These are phyloP conservation scores for Gorilla gorilla DNA, from an alignment of 2,113 vertebrate species.

Conservation along the genomic window DNA sequence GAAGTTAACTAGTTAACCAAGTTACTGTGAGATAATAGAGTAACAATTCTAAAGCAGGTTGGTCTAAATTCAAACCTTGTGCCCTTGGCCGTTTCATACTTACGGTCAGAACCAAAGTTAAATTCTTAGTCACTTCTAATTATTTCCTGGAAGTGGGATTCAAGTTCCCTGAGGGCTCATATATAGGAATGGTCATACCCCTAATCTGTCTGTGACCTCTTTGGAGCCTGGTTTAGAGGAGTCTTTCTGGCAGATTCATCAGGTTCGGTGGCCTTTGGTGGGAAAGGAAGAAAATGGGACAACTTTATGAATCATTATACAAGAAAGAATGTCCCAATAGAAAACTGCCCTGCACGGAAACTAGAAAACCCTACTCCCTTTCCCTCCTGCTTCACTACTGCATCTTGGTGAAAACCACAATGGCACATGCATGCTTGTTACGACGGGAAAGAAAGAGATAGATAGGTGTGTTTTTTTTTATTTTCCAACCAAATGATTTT, in stretches of 20 bases:
- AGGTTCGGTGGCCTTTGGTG: not conserved
- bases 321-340: not conserved
- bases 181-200: too few relatives aligned
- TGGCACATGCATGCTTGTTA: not conserved
- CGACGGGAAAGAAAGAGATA: not conserved
- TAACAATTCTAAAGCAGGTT: not conserved
- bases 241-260: not conserved
- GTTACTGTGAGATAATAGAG: not conserved
- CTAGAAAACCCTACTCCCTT: not conserved
- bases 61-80: not conserved
- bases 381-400: not conserved
- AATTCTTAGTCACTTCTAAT: constrained; percentile 14
- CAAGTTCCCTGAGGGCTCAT: not conserved
- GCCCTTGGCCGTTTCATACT: not conserved
- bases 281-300: not conserved
- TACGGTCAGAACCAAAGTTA: not conserved
- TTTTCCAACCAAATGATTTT: not conserved
- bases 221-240: not conserved
- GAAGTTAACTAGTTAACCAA: not conserved
- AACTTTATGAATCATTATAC: not conserved
- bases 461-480: not conserved
- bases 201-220: not conserved
- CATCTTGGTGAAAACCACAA: not conserved
- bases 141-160: not conserved
- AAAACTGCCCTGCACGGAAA: not conserved